Conservation (phyloP, 1,140 invertebrate genomes). For the Penaeus japonicus region DNA sequence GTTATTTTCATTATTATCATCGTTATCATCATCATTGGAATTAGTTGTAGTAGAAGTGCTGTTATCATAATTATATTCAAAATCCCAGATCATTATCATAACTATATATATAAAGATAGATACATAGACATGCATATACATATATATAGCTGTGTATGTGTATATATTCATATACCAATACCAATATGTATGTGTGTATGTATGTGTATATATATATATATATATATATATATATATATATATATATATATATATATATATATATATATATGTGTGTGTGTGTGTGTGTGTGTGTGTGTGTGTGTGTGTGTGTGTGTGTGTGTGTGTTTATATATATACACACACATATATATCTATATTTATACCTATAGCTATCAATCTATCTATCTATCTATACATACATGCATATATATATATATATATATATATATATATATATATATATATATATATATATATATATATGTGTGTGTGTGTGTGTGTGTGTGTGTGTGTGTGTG, state of each 20-base stretch:
- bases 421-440: background rate
- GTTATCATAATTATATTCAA: background rate
- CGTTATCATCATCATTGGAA: no score
- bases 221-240: background rate
- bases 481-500: background rate
- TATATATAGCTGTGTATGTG: background rate
- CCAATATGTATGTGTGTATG: background rate
- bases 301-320: no score
- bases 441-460: background rate
- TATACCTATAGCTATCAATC: background rate
- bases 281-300: no score
- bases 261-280: background rate
- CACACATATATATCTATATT: background rate
- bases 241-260: background rate
- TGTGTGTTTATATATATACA: background rate
- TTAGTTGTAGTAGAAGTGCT: no score
- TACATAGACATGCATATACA: background rate
- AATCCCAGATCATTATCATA: background rate
- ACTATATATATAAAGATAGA: background rate
- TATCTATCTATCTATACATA: background rate
- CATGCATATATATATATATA: background rate
- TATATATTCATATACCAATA: background rate
- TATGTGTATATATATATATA: background rate
- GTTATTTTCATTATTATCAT: no score
- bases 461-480: background rate